Percentiles rank a stretch among this genome's conserved stretches.
Evolutionary conservation across 37 sponge, comb jelly and placozoan genomes (phyloP).

Genomic region (Hexactinellida sp.): DNA sequence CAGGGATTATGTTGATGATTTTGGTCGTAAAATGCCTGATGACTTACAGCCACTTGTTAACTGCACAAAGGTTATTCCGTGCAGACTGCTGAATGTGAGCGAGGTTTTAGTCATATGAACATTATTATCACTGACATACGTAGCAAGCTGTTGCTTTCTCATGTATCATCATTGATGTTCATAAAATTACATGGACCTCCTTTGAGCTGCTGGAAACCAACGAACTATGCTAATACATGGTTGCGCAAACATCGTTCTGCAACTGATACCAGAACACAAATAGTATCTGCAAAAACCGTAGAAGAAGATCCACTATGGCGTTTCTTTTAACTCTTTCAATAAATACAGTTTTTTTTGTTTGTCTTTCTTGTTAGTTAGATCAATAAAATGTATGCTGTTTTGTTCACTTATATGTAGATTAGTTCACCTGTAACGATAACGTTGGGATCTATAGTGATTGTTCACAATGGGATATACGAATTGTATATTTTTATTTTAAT

Average conservation of each 20-base stretch:
- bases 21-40: slow-evolving; percentile 10
- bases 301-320: background rate
- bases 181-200: background rate
- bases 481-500: background rate
- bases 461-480: slow-evolving; percentile 10
- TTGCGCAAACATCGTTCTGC: slow-evolving; percentile 13
- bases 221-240: background rate
- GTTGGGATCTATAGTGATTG: background rate
- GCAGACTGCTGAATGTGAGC: slow-evolving; percentile 18
- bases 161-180: slow-evolving; percentile 18
- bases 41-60: slow-evolving; percentile 15
- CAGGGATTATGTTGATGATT: background rate
- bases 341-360: background rate
- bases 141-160: slow-evolving; percentile 7
- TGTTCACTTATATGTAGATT: background rate
- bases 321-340: background rate
- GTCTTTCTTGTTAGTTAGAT: background rate
- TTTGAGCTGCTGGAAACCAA: slow-evolving; percentile 2
- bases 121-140: slow-evolving; percentile 10
- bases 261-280: slow-evolving; percentile 7
- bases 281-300: background rate
- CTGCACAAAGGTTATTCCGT: background rate
- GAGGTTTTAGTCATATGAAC: slow-evolving; percentile 23
- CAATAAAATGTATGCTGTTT: background rate
- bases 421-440: background rate